Evolutionary conservation across 2,888 invertebrate species (phyloP), one percentile per base, ranked within the genome.

Genomic region (Pristionchus arcanus): DNA sequence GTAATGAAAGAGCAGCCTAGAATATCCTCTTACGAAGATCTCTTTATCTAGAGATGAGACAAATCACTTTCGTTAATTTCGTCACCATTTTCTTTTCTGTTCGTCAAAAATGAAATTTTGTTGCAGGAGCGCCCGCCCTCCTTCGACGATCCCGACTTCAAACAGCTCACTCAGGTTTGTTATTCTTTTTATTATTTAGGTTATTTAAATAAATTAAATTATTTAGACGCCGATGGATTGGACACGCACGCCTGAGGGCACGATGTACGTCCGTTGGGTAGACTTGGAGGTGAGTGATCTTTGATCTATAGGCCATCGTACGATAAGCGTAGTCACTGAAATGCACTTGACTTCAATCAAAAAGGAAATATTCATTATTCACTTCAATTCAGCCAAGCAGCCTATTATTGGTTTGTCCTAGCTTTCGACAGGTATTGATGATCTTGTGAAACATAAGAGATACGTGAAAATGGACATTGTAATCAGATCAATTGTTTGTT

Each of bases 221-320:
- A 28, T 53, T 7, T 28, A 81, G 81, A 81, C 81, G 11, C 81
- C 81, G 16, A 81, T 81, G n/a, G 81, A 81, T 21, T 81, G 81
- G 81, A 81, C 81, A 49, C 42, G n/a, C 49, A 81, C 81, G 0
- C 49, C 81, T 4, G n/a, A 42, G n/a, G 81, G 81, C 1, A 49
- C 34, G 11, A 42, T 53, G 81, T 81, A 81, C 49, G 28, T 81
- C 13, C 42, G 81, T n/a, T 81, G 81, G 81, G n/a, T 25, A 2
- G 81, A 81, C 21, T 81, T 53, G 28, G 81, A 81, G 81, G 81
- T 81, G 49, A 49, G 15, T 28, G 42, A 77, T 42, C 25, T 37
- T 77, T 42, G 25, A 42, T 42, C 0, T 42, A 42, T 34, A 71
- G 4, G 15, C 31, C 42, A 42, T 3, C 13, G 42, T 49, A 49